phyloP scores from a whole-genome alignment of 1,140 invertebrate genomes.

The Wiebesia pumilae region DNA sequence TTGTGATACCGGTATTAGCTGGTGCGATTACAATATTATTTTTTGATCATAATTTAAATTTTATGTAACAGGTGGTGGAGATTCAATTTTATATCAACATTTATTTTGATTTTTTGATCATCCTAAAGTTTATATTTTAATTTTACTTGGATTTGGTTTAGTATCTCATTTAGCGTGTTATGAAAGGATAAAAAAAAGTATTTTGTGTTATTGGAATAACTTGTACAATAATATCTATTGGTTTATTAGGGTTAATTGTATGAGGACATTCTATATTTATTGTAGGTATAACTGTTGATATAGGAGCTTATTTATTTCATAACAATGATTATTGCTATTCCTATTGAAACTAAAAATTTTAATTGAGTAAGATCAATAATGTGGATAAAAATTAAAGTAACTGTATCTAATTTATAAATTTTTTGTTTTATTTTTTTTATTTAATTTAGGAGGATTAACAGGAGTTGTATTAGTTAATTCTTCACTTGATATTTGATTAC shows the following conservation, averaged over 20 bases:
- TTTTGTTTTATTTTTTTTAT: conserved; percentile 76
- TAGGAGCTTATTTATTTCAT: conserved; percentile 83
- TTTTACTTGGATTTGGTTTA: conserved; percentile 78
- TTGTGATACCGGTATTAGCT: too few species aligned
- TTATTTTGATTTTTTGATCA: conserved; percentile 78
- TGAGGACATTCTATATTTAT: conserved; percentile 83
- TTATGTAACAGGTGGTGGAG: too few species aligned
- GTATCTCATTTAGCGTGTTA: conserved; percentile 79
- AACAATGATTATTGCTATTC: conserved; percentile 83
- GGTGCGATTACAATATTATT: too few species aligned
- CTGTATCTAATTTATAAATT: too few species aligned
- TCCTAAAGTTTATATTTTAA: conserved; percentile 78
- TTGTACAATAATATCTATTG: conserved; percentile 80
- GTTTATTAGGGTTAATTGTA: conserved; percentile 80
- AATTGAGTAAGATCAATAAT: conserved; percentile 69
- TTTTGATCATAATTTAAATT: too few species aligned
- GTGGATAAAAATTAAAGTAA: conserved; percentile 73
- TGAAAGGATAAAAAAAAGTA: conserved; percentile 76
- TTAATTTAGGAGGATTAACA: conserved; percentile 80
- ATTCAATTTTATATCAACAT: too few species aligned
- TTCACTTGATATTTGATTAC: conserved; percentile 79
- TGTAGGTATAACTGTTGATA: conserved; percentile 82
- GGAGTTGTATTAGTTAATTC: conserved; percentile 81
- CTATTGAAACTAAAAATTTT: conserved; percentile 82
- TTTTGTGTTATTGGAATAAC: conserved; percentile 78